These are phyloP conservation scores for Epirrhoe alternata DNA, from an alignment of 2,888 invertebrate species.

Conservation along the genomic window DNA sequence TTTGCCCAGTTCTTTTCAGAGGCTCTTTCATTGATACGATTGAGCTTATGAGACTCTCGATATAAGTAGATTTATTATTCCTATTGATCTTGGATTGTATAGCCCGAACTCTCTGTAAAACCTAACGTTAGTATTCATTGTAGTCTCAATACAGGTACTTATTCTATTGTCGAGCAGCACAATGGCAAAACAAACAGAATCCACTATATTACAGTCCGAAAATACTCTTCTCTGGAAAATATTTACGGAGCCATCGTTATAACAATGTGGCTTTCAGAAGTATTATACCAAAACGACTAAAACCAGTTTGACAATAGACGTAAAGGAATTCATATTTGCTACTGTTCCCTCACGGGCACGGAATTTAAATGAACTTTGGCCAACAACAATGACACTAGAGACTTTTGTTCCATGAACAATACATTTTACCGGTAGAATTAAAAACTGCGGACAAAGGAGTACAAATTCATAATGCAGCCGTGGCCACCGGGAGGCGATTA, in stretches of 20 bases:
- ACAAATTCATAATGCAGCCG: conserved; percentile 82
- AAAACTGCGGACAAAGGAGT: conserved; percentile 81
- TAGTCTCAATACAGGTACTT: conserved; percentile 16
- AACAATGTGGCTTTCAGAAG: conserved; percentile 71
- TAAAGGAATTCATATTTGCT: conserved; percentile 83
- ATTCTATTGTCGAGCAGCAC: conserved; percentile 26
- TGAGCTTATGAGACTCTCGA: conserved; percentile 1
- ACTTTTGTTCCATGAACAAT: conserved; percentile 83
- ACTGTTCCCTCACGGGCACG: conserved; percentile 80
- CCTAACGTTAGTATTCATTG: conserved; percentile 15
- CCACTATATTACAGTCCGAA: conserved; percentile 34
- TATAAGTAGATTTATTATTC: not conserved
- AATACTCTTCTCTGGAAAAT: conserved; percentile 45
- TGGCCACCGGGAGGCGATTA: conserved; percentile 61
- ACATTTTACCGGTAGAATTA: conserved; percentile 83
- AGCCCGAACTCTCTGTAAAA: not conserved
- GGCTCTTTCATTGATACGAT: not conserved
- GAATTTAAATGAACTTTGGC: conserved; percentile 85
- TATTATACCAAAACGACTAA: conserved; percentile 74
- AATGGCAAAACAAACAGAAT: conserved; percentile 29
- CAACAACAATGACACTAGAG: conserved; percentile 82
- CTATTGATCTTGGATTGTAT: not conserved
- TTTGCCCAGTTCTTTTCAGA: not conserved
- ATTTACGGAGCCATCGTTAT: conserved; percentile 46
- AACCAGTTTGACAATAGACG: conserved; percentile 79